Conservation (phyloP, 2,888 invertebrate genomes). For the Poecilus cupreus region DNA sequence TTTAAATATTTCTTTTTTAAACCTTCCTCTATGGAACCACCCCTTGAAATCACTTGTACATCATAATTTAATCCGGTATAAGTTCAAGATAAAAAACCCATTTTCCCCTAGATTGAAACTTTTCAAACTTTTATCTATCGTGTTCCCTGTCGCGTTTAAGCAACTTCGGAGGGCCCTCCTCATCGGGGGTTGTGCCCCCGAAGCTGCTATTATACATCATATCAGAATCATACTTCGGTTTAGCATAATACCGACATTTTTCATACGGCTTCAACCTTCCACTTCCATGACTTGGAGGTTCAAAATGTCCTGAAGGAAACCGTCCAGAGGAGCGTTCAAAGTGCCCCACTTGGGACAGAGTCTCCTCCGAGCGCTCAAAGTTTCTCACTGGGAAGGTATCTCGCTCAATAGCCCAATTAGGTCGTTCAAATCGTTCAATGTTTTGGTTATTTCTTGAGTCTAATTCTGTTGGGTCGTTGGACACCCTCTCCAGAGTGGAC, state of each 20-base stretch:
- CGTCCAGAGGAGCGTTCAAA: constrained; percentile 65
- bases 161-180: constrained; percentile 4
- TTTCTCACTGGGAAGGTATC: constrained; percentile 69
- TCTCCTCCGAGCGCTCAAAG: constrained; percentile 44
- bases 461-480: constrained; percentile 69
- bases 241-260: constrained; percentile 70
- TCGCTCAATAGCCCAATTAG: constrained; percentile 75
- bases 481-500: constrained; percentile 78
- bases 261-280: constrained; percentile 68
- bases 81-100: too few relatives aligned
- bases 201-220: constrained; percentile 44
- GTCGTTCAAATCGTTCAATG: constrained; percentile 75
- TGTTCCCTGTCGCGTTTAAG: constrained; percentile 11
- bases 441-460: constrained; percentile 64
- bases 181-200: neutral
- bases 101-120: too few relatives aligned
- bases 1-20: too few relatives aligned
- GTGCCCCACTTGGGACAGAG: constrained; percentile 65
- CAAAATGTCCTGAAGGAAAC: constrained; percentile 1
- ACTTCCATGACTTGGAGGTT: constrained; percentile 1
- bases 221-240: constrained; percentile 70
- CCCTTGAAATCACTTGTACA: too few relatives aligned
- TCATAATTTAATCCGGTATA: too few relatives aligned
- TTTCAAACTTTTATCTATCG: neutral
- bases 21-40: too few relatives aligned